Evolutionary conservation across 2,888 invertebrate genomes (phyloP).

Genomic region (Teleogryllus oceanicus): DNA sequence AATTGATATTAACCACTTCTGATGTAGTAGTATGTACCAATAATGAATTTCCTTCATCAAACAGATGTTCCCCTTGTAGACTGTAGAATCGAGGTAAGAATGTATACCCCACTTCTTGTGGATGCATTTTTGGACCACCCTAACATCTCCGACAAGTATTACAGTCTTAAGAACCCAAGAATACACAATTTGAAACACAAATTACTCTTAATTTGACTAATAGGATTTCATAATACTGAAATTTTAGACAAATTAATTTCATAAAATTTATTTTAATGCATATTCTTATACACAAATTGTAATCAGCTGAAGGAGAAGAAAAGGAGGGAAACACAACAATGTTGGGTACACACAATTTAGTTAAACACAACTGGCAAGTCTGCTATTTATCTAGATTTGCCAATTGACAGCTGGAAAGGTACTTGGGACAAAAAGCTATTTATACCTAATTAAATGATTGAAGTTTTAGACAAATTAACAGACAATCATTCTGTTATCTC

Average conservation of each 20-base stretch:
- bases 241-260: neutral
- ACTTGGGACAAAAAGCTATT: slow-evolving; percentile 12
- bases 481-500: slow-evolving; percentile 4
- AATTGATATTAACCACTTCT: too few species aligned
- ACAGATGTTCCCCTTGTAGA: too few species aligned
- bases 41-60: too few species aligned
- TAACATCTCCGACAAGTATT: too few species aligned
- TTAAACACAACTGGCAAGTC: slow-evolving; percentile 6
- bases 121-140: too few species aligned
- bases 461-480: slow-evolving; percentile 4
- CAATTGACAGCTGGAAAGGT: slow-evolving; percentile 11
- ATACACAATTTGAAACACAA: too few species aligned
- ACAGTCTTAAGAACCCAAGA: too few species aligned
- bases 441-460: slow-evolving; percentile 9
- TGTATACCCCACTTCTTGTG: too few species aligned
- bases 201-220: too few species aligned
- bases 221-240: too few species aligned
- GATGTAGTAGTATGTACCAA: too few species aligned
- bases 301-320: slow-evolving; percentile 3
- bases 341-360: slow-evolving; percentile 18
- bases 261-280: slow-evolving; percentile 18
- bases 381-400: neutral
- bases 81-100: too few species aligned
- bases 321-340: slow-evolving; percentile 18
- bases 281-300: slow-evolving; percentile 11